Conservation (phyloP, 2,888 invertebrate species). For the Oligia latruncula region DNA sequence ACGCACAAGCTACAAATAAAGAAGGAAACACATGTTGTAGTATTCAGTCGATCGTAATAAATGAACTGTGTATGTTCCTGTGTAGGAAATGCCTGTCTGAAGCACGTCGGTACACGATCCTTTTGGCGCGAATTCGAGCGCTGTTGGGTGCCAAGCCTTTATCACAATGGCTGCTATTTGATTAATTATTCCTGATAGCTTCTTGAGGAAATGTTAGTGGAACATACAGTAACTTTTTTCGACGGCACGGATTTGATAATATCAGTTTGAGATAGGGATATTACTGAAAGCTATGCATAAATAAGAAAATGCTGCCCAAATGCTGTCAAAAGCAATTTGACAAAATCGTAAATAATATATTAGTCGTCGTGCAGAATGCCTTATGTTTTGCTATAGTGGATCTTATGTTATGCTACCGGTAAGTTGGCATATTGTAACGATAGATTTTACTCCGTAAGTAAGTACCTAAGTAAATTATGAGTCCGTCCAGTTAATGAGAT, state of each 20-base stretch:
- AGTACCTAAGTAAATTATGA: background rate
- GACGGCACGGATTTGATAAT: background rate
- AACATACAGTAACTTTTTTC: conserved; percentile 15
- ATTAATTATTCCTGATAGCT: conserved; percentile 53
- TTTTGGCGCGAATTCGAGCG: conserved; percentile 48
- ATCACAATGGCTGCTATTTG: conserved; percentile 51
- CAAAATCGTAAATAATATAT: background rate
- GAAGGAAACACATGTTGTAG: conserved; percentile 13
- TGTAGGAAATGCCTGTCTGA: conserved; percentile 22
- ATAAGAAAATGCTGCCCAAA: background rate
- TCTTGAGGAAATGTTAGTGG: conserved; percentile 31
- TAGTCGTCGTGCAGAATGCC: background rate
- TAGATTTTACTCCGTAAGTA: too few species aligned
- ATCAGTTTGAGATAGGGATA: background rate
- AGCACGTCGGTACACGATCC: conserved; percentile 30
- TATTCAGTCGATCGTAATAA: conserved; percentile 20
- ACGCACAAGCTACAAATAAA: background rate
- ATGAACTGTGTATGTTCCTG: conserved; percentile 23
- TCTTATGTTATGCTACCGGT: background rate
- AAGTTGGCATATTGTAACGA: background rate
- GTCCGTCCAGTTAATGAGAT: background rate
- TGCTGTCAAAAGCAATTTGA: too few species aligned
- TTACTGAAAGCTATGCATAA: background rate
- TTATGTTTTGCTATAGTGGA: background rate
- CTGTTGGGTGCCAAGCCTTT: conserved; percentile 46